Evolutionary conservation across 1,140 invertebrate genomes (phyloP).

Genomic region (Zaprionus inermis): DNA sequence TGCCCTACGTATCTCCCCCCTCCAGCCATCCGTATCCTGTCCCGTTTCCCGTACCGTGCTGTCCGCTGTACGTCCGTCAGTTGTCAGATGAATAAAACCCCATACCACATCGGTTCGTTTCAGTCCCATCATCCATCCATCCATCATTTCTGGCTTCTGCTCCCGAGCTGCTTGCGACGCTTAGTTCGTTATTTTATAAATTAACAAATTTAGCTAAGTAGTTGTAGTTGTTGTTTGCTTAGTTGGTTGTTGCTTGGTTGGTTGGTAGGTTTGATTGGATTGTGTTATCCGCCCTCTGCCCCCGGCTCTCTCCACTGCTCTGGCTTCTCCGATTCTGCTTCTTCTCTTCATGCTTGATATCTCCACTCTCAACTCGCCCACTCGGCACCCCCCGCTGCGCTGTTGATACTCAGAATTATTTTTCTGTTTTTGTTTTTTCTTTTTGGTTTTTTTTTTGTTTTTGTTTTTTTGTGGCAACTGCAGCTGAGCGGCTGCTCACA

Average conservation of each 20-base stretch:
- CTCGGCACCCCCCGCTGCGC: conserved; percentile 34
- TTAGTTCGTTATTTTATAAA: conserved; percentile 82
- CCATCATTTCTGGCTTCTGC: conserved; percentile 54
- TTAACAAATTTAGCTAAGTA: conserved; percentile 83
- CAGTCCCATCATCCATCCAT: conserved; percentile 49
- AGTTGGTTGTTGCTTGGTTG: conserved; percentile 53
- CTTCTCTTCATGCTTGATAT: conserved; percentile 26
- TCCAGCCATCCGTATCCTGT: neutral
- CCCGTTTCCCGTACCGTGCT: neutral
- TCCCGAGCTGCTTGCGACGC: conserved; percentile 53
- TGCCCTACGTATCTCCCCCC: neutral
- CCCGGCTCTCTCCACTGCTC: conserved; percentile 19
- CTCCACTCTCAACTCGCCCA: neutral
- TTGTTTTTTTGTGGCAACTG: conserved; percentile 45
- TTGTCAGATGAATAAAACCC: conserved; percentile 29
- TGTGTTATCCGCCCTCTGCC: conserved; percentile 46
- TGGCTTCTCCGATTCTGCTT: conserved; percentile 19
- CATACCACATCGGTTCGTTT: conserved; percentile 21
- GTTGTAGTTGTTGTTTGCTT: conserved; percentile 65
- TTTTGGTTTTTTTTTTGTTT: conserved; percentile 20
- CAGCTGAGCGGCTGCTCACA: conserved; percentile 36
- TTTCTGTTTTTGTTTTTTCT: conserved; percentile 42
- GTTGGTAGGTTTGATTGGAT: conserved; percentile 69
- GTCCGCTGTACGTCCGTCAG: neutral
- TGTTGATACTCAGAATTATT: conserved; percentile 60